Percentiles rank a stretch among this genome's conserved stretches.
Evolutionary conservation across 2,113 vertebrate genomes (phyloP).

Genomic region (Nyctereutes procyonoides): DNA sequence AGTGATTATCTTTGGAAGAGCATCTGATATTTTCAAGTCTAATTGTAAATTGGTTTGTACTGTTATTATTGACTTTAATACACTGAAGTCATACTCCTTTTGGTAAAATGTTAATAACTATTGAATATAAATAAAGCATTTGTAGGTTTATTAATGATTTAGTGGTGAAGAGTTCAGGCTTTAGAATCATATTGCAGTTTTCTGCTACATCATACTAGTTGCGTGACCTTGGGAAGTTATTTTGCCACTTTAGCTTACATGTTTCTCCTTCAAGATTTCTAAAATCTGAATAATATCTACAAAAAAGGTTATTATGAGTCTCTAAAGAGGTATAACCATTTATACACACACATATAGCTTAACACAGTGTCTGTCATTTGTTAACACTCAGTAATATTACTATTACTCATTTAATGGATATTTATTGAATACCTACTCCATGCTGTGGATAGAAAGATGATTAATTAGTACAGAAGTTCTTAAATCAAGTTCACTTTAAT

Average conservation of each 20-base stretch:
- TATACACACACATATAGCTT: background rate
- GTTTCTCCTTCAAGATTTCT: background rate
- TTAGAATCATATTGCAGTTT: background rate
- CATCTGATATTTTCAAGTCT: background rate
- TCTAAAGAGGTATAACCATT: background rate
- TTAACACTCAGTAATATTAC: background rate
- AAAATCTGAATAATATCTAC: conserved; percentile 3
- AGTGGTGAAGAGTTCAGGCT: conserved; percentile 11
- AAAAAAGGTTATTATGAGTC: background rate
- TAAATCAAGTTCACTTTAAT: background rate
- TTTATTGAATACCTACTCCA: background rate
- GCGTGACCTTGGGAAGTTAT: background rate
- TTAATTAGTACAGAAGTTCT: background rate
- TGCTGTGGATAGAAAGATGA: background rate
- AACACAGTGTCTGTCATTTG: background rate
- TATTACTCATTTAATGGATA: background rate
- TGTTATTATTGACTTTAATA: background rate
- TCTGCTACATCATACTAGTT: background rate
- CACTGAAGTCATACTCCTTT: background rate
- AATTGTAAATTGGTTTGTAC: background rate
- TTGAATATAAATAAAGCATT: conserved; percentile 16
- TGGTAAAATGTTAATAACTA: background rate
- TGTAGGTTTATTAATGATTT: background rate
- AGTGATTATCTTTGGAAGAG: background rate
- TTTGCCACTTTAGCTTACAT: background rate